A percentile compares a stretch with the other conserved stretches of the same genome.
Conservation (phyloP, 2,888 invertebrate genomes). For the Eugnorisma glareosa region DNA sequence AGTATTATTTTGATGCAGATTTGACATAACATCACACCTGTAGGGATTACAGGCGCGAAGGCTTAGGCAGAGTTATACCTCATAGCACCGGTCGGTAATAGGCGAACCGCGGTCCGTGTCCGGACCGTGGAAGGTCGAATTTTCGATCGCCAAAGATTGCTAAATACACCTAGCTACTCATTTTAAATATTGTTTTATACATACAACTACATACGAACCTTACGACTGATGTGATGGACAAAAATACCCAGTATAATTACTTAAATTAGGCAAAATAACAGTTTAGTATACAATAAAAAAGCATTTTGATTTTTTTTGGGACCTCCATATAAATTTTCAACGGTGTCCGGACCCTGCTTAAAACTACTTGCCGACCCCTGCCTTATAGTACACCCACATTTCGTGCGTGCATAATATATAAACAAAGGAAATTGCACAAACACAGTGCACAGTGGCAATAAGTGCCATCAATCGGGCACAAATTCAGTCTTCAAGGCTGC, state of each 20-base stretch:
- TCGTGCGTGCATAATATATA: no score
- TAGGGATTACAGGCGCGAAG: no score
- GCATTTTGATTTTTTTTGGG: not conserved
- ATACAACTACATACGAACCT: not conserved
- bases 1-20: conserved; percentile 51
- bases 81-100: not conserved
- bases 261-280: not conserved
- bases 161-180: no score
- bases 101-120: no score
- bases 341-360: not conserved
- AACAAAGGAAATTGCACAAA: no score
- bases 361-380: not conserved
- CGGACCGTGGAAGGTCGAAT: no score
- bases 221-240: not conserved
- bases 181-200: not conserved
- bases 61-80: not conserved
- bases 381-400: no score
- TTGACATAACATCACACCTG: not conserved
- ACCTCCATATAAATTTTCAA: not conserved
- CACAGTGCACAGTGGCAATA: no score
- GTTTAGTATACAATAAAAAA: not conserved
- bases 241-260: not conserved
- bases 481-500: not conserved
- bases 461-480: not conserved
- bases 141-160: no score